Conservation (phyloP, 2,888 invertebrate species). For the Erebia palarica region DNA sequence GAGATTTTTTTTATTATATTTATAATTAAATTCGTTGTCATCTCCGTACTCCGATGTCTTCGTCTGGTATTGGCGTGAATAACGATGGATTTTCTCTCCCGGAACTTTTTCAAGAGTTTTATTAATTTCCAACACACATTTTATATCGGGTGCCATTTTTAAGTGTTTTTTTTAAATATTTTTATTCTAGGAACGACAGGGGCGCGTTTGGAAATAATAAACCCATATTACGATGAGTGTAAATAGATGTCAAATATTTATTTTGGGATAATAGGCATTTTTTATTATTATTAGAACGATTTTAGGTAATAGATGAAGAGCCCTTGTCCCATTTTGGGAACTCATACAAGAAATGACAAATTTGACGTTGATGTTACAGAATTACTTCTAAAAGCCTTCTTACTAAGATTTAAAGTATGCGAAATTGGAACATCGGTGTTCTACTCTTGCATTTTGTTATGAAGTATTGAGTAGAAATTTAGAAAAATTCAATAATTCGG, state of each 20-base stretch:
- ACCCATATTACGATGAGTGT: constrained; percentile 8
- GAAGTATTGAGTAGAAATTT: too few relatives aligned
- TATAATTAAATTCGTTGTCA: constrained; percentile 82
- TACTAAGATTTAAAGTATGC: too few relatives aligned
- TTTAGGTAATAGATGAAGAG: too few relatives aligned
- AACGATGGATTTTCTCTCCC: constrained; percentile 65
- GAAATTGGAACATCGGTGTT: too few relatives aligned
- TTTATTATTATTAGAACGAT: not conserved
- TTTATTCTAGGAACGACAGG: constrained; percentile 34
- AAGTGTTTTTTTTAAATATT: constrained; percentile 26
- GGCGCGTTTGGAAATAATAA: constrained; percentile 27
- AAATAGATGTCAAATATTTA: constrained; percentile 26
- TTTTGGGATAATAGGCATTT: not conserved
- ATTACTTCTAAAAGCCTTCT: too few relatives aligned
- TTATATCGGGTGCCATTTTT: constrained; percentile 27
- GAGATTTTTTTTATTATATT: constrained; percentile 78
- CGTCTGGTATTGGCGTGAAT: constrained; percentile 76
- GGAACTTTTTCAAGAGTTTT: constrained; percentile 60
- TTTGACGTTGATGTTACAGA: too few relatives aligned
- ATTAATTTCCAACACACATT: constrained; percentile 55
- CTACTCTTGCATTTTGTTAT: too few relatives aligned
- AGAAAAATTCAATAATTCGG: too few relatives aligned
- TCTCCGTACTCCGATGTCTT: constrained; percentile 69
- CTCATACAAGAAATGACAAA: too few relatives aligned
- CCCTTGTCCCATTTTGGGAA: too few relatives aligned